A percentile compares a stretch with the other conserved stretches of the same genome.
phyloP scores from a whole-genome alignment of 2,113 vertebrate species.

The Tiliqua scincoides region DNA sequence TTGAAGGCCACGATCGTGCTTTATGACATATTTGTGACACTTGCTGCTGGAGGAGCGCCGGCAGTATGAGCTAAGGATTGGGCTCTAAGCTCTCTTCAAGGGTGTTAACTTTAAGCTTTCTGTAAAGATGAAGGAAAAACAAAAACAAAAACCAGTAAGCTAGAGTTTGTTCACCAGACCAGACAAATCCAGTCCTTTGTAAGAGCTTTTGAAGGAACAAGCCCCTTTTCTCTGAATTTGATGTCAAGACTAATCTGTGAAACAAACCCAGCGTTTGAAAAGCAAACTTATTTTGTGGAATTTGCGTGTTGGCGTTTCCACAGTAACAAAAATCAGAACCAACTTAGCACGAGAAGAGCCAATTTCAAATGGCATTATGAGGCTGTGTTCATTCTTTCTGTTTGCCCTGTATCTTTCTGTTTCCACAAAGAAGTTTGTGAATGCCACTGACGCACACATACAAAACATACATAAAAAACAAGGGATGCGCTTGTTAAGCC shows the following conservation, averaged over 20 bases:
- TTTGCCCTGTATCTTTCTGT: neutral
- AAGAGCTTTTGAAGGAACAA: neutral
- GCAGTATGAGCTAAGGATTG: too few species aligned
- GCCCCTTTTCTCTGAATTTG: neutral
- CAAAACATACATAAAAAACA: neutral
- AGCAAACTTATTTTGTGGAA: neutral
- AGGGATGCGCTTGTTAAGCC: neutral
- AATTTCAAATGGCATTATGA: constrained; percentile 2
- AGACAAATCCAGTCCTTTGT: constrained; percentile 8
- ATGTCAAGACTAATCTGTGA: neutral
- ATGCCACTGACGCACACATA: too few species aligned
- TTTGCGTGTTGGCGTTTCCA: neutral
- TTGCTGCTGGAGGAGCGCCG: too few species aligned
- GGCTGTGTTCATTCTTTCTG: neutral
- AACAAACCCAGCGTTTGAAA: constrained; percentile 9
- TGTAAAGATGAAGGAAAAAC: neutral
- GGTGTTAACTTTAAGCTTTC: neutral
- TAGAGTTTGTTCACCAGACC: neutral
- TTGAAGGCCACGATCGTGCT: too few species aligned
- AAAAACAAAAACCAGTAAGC: neutral
- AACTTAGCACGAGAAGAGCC: neutral
- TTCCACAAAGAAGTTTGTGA: neutral
- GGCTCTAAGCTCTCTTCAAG: neutral
- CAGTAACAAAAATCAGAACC: neutral
- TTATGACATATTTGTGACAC: too few species aligned